These are phyloP conservation scores for Synanthedon andrenaeformis DNA, from an alignment of 2,888 invertebrate genomes.

Conservation along the genomic window DNA sequence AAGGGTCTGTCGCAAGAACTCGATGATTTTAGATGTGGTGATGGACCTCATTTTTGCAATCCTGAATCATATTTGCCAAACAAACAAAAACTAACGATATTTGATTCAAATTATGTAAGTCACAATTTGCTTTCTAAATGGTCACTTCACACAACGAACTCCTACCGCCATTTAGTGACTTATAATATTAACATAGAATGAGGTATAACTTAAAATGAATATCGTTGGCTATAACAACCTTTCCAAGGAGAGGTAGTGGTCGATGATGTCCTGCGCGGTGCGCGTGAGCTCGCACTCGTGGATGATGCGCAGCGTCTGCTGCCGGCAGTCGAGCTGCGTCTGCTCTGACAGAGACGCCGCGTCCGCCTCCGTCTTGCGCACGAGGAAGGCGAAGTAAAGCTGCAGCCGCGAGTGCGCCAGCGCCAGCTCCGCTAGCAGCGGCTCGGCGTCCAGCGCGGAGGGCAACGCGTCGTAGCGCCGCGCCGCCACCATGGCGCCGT, in stretches of 20 bases:
- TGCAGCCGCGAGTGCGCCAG: conserved; percentile 91
- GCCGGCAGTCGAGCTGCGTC: conserved; percentile 72
- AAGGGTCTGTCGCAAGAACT: no score
- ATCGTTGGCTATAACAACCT: conserved; percentile 50
- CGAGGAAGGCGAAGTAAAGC: conserved; percentile 89
- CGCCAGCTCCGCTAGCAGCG: conserved; percentile 89
- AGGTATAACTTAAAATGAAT: no score
- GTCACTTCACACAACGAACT: no score
- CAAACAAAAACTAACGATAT: no score
- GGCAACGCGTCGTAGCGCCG: conserved; percentile 13
- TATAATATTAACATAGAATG: no score
- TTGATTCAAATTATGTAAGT: no score
- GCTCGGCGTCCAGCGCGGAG: conserved; percentile 72
- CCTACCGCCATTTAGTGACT: no score
- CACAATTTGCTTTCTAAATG: no score
- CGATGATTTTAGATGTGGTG: no score
- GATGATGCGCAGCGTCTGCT: conserved; percentile 71
- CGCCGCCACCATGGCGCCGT: conserved; percentile 7
- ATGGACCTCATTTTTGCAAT: no score
- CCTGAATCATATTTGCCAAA: no score
- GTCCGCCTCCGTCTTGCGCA: conserved; percentile 77
- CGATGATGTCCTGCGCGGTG: conserved; percentile 85
- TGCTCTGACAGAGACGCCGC: not conserved
- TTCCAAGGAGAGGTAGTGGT: conserved; percentile 91
- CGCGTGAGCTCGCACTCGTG: conserved; percentile 79